Evolutionary conservation across 2,797 vertebrate genomes (phyloP), one percentile per base, ranked within the genome.

Genomic region (Chrosomus eos): DNA sequence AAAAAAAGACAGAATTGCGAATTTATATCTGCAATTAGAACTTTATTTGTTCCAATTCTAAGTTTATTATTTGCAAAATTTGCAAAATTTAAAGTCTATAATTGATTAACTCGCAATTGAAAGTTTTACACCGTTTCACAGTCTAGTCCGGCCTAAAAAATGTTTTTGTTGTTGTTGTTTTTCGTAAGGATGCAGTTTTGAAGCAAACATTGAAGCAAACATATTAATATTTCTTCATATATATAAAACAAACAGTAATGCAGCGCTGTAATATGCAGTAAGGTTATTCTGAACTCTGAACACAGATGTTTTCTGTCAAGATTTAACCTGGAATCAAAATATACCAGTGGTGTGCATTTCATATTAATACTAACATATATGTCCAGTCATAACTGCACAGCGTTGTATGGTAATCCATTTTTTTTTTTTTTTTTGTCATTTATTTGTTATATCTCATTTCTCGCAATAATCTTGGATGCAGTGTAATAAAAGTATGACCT

Each of bases 401-500:
- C 19, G 33, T 58, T 38, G 7, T 36, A 26, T 14, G n/a, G 48
- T 28, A 78, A 43, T 62, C 36, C 55, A 62, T 9, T 18, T 3
- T 11, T 7, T 40, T 68, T 68, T 33, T 40, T 33, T 40, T 68
- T 68, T 33, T 40, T 33, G 38, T 36, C 40, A 70, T 81, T 60
- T 71, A 53, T 78, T 38, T 58, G n/a, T 31, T 80, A 81, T 55
- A 67, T 45, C 90, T 88, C 81, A 84, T 72, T 87, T 87, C 89
- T 82, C 88, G 82, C 80, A 73, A 79, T 87, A 85, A 86, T 87
- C 91, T 90, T 90, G 86, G 86, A 88, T 83, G 85, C 79, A 51
- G 80, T 90, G 87, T 87, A 89, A 90, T 85, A 91, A 60, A 76
- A 79, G 71, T 48, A 72, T 93, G 93, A 94, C 93, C 93, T 93